phyloP scores from a whole-genome alignment of 2,888 invertebrate genomes.

The Podabrus alpinus region DNA sequence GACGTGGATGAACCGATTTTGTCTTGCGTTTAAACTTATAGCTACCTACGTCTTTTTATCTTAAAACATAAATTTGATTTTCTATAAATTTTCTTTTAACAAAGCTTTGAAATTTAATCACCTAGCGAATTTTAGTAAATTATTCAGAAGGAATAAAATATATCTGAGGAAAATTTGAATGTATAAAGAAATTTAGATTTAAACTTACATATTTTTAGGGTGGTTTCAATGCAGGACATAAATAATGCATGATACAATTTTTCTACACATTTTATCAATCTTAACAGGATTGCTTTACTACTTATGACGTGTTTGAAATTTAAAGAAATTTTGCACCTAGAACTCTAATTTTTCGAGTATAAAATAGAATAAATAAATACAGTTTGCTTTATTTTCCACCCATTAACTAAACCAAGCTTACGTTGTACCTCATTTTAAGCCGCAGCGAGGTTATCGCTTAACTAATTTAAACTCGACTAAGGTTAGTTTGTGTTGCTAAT shows the following conservation, averaged over 20 bases:
- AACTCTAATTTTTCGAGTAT: not conserved
- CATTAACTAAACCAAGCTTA: not conserved
- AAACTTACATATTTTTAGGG: not conserved
- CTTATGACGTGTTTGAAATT: conserved; percentile 1
- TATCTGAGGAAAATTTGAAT: not conserved
- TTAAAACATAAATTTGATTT: not conserved
- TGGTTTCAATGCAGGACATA: not conserved
- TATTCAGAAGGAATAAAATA: not conserved
- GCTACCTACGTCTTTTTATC: not conserved
- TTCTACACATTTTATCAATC: conserved; percentile 1
- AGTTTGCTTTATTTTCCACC: not conserved
- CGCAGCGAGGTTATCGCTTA: not conserved
- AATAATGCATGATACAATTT: not conserved
- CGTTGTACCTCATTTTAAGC: not conserved
- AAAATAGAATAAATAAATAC: not conserved
- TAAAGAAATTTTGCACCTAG: not conserved
- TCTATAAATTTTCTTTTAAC: not conserved
- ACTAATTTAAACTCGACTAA: not conserved
- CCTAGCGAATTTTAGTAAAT: not conserved
- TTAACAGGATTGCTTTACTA: not conserved
- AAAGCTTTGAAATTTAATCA: not conserved
- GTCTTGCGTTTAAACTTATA: not conserved
- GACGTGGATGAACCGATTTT: not conserved
- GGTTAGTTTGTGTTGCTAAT: not conserved
- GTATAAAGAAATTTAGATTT: not conserved